Conservation (phyloP, 2,113 vertebrate species). For the Ciconia boyciana region DNA sequence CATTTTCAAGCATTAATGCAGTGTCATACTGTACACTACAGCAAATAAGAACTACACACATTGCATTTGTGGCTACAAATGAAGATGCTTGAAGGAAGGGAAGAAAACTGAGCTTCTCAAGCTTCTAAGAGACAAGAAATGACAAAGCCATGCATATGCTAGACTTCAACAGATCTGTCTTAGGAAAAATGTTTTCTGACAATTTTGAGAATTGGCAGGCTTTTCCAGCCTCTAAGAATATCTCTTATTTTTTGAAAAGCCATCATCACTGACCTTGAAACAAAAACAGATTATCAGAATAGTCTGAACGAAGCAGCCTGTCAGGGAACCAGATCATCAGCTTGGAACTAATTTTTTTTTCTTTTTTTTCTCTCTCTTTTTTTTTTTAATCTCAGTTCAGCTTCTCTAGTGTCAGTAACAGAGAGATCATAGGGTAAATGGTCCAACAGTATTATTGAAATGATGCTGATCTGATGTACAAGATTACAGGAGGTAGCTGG, state of each 20-base stretch:
- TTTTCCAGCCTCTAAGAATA: not conserved
- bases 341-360: not conserved
- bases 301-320: not conserved
- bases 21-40: not conserved
- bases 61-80: not conserved
- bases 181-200: not conserved
- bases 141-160: not conserved
- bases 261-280: not conserved
- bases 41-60: not conserved
- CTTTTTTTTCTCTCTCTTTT: not conserved
- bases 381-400: not conserved
- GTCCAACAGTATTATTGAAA: not conserved
- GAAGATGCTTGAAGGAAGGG: not conserved
- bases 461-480: not conserved
- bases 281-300: not conserved
- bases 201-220: not conserved
- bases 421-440: not conserved
- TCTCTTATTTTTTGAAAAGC: not conserved
- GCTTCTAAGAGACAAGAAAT: not conserved
- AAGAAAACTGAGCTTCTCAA: not conserved
- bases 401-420: not conserved
- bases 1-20: not conserved
- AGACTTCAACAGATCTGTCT: slow-evolving; percentile 2
- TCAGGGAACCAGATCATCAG: not conserved
- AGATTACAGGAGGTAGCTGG: not conserved